Conservation (phyloP, 2,113 vertebrate genomes). For the Stomatorhinus ivindoensis region DNA sequence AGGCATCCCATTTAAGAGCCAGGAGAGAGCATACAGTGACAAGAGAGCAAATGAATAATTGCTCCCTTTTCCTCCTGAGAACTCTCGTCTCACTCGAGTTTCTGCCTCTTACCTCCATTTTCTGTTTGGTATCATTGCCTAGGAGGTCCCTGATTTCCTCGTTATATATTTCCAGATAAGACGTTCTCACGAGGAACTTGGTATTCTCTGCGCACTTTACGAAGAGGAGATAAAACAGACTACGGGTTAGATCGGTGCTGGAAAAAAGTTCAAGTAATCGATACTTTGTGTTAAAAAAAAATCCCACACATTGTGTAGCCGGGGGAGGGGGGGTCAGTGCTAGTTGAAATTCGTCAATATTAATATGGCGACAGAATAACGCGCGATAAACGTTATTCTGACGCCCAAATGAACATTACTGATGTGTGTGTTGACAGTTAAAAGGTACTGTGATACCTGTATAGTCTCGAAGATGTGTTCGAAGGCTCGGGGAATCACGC, state of each 20-base stretch:
- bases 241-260: neutral
- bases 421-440: neutral
- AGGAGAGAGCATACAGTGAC: neutral
- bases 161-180: conserved; percentile 84
- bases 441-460: conserved; percentile 58
- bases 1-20: neutral
- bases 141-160: conserved; percentile 77
- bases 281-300: neutral
- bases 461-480: conserved; percentile 82
- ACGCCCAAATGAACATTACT: neutral
- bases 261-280: neutral
- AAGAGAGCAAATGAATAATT: neutral
- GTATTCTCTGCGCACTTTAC: conserved; percentile 77
- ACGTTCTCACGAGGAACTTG: conserved; percentile 77
- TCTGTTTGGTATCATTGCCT: conserved; percentile 76
- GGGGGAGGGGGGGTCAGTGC: neutral
- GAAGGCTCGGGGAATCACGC: conserved; percentile 76
- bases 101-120: conserved; percentile 69
- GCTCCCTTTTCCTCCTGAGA: neutral
- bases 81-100: neutral
- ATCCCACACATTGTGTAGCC: neutral
- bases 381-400: too few species aligned
- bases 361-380: neutral
- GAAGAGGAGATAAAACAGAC: neutral
- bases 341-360: neutral